Percentiles rank a stretch among this genome's conserved stretches.
phyloP scores from a whole-genome alignment of 1,140 invertebrate genomes.

The Diachasmimorpha longicaudata region DNA sequence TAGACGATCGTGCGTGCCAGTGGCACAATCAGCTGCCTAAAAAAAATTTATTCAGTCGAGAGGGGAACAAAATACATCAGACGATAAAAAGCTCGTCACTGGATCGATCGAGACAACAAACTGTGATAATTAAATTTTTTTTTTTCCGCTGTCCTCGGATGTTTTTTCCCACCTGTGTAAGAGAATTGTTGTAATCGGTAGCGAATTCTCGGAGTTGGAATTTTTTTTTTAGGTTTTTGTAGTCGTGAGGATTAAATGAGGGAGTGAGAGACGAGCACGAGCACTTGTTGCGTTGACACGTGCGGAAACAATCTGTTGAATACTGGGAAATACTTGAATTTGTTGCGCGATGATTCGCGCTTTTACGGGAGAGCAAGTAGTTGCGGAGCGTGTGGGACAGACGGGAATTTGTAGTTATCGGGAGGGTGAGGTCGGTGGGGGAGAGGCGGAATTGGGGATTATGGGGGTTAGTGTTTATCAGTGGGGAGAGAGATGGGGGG shows the following conservation, averaged over 20 bases:
- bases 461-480: no score
- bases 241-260: not conserved
- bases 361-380: not conserved
- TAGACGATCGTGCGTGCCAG: not conserved
- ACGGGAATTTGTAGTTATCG: not conserved
- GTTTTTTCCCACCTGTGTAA: no score
- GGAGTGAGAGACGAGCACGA: not conserved
- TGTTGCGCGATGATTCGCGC: not conserved
- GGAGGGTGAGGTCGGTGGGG: not conserved
- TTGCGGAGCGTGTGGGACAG: not conserved
- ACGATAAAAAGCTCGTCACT: no score
- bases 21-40: not conserved
- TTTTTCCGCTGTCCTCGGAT: no score
- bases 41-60: not conserved
- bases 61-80: not conserved
- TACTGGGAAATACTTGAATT: not conserved
- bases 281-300: not conserved
- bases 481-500: no score
- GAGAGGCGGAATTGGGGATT: not conserved
- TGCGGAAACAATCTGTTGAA: not conserved
- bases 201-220: no score
- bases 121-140: no score
- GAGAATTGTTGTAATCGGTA: no score
- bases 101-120: no score
- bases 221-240: not conserved